Base-by-base conservation (phyloP, 2,888 invertebrate genomes). In the Diachrysia chrysitis region DNA sequence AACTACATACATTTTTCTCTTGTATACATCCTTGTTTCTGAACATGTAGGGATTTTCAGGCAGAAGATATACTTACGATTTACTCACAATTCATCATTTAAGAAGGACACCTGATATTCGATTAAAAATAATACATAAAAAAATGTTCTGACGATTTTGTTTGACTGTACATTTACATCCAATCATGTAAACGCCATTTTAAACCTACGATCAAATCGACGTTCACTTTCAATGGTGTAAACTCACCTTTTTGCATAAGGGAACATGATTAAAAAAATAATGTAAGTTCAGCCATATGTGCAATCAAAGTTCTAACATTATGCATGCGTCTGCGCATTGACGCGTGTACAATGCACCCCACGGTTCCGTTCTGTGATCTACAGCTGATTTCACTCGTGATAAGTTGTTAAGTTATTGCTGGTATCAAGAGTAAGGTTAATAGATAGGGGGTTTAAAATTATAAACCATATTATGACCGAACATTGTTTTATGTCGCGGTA, bases 271-370 rank as follows among this genome's bases (percentile, higher is more conserved):
- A 51, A 51, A 51, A 51, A 51, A 51, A 10, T 19, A 48, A 21
- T 10, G 17, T 17, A 23, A 58, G 48, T 9, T 19, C 46, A 29
- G 14, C 48, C 46, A 48, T 58, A 58, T 29, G 58, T 21, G 58
- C 29, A 29, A 58, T 58, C 58, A 58, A 58, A 58, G 48, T 46
- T 19, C 19, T 56, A 56, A n/a, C 56, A 63, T 51, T 59, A 59
- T 56, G 29, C 21, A 57, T 58, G 57, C 48, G 48, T 12, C 51
- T 32, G 5, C 10, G 35, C 48, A 63, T 46, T 57, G 56, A 48
- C 19, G 48, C 63, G 42, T 48, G 48, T 16, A 32, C 19, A 63
- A 57, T 48, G 16, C 19, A 14, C 48, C 56, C 37, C 17, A 19
- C 16, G 3, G 32, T 51, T 55, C 46, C 17, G 19, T 56, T 46